A percentile compares a stretch with the other conserved stretches of the same genome.
phyloP scores from a whole-genome alignment of 2,888 invertebrate genomes.

The Sarcophaga rosellei region DNA sequence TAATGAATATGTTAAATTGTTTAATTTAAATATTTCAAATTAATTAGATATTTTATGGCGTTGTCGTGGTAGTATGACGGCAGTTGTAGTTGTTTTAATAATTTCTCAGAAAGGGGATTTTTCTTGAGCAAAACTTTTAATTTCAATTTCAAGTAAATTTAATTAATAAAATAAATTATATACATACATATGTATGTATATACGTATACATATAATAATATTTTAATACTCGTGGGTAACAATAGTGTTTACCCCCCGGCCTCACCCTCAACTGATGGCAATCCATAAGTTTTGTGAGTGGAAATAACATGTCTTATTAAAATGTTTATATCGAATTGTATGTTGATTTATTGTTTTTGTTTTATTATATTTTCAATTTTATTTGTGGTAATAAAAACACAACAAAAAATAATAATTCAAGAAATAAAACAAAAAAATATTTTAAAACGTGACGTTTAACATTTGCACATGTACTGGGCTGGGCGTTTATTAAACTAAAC shows the following conservation, averaged over 20 bases:
- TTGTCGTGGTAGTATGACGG: too few relatives aligned
- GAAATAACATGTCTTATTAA: too few relatives aligned
- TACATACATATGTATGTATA: neutral
- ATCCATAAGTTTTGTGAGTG: too few relatives aligned
- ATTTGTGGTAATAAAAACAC: neutral
- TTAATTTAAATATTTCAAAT: neutral
- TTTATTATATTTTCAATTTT: neutral
- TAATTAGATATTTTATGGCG: neutral
- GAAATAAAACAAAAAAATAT: neutral
- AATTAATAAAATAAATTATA: conserved; percentile 7
- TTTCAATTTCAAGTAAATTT: conserved; percentile 19
- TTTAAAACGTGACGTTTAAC: conserved; percentile 28
- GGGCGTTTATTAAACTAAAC: neutral
- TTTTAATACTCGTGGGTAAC: too few relatives aligned
- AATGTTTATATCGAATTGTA: too few relatives aligned
- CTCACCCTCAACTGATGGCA: too few relatives aligned
- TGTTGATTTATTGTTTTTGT: neutral
- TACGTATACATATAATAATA: neutral
- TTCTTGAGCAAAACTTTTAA: conserved; percentile 12
- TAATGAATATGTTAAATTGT: neutral
- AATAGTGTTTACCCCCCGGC: too few relatives aligned
- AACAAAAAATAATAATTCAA: too few relatives aligned
- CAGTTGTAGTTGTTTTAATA: neutral
- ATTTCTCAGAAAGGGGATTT: conserved; percentile 27
- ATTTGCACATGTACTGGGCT: neutral